These are phyloP conservation scores for Zenarchopterus dispar DNA, from an alignment of 2,797 vertebrate genomes.

Conservation along the genomic window DNA sequence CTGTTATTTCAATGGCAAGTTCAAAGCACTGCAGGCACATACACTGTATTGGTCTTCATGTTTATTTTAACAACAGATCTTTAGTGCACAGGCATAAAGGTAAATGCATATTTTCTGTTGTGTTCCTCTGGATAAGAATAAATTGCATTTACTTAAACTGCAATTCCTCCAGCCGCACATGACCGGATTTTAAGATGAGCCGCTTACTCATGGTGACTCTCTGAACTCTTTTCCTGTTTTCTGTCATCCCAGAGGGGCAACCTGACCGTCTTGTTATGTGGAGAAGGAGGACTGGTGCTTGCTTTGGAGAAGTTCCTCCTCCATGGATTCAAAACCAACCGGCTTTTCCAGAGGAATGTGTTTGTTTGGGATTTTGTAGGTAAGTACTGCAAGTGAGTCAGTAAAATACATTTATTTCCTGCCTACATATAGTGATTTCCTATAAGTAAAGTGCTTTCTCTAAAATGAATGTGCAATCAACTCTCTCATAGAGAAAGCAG, in stretches of 20 bases:
- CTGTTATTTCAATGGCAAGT: no score
- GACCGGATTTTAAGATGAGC: slow-evolving; percentile 7
- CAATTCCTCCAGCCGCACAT: neutral
- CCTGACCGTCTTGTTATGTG: slow-evolving; percentile 92
- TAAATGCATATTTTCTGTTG: neutral
- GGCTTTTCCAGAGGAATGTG: slow-evolving; percentile 95
- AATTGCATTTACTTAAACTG: neutral
- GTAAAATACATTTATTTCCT: neutral
- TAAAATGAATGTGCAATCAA: neutral
- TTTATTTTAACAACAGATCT: no score
- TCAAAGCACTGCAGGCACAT: no score
- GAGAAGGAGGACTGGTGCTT: slow-evolving; percentile 91
- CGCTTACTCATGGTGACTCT: slow-evolving; percentile 17
- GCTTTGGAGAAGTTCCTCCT: slow-evolving; percentile 95
- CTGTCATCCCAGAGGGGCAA: slow-evolving; percentile 88
- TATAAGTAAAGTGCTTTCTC: no score
- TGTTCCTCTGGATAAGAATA: slow-evolving; percentile 14
- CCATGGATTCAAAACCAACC: slow-evolving; percentile 90
- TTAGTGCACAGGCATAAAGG: slow-evolving; percentile 8
- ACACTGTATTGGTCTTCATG: no score
- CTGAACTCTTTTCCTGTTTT: slow-evolving; percentile 30
- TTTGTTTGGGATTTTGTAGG: slow-evolving; percentile 99
- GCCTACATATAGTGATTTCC: slow-evolving; percentile 55
- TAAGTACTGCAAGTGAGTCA: slow-evolving; percentile 65
- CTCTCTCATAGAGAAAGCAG: slow-evolving; percentile 85